Evolutionary conservation across 2,113 vertebrate genomes (phyloP).

Genomic region (Leuciscus idus): DNA sequence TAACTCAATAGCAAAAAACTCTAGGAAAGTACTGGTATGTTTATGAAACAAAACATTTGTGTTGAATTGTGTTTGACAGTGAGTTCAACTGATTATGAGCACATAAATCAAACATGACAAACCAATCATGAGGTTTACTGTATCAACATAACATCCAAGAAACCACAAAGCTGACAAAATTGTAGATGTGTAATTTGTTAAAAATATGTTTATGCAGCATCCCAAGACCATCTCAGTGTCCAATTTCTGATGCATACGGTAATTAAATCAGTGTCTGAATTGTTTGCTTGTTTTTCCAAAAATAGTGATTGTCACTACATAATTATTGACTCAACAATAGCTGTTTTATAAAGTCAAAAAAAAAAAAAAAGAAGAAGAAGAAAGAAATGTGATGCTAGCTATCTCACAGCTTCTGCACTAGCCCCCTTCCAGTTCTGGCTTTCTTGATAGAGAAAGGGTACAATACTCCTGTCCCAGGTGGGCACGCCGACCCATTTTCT

Average conservation of each 20-base stretch:
- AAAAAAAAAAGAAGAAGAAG: background rate
- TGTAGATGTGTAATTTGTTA: background rate
- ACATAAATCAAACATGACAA: conserved; percentile 18
- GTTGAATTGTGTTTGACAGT: conserved; percentile 34
- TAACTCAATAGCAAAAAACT: background rate
- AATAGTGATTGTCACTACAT: background rate
- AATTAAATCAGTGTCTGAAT: conserved; percentile 2
- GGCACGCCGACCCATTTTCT: conserved; percentile 72
- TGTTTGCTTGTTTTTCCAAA: conserved; percentile 4
- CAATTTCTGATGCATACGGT: background rate
- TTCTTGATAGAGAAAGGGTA: conserved; percentile 43
- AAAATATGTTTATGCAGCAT: conserved; percentile 25
- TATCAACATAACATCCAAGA: conserved; percentile 29
- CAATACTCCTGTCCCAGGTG: conserved; percentile 71
- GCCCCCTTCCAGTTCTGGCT: conserved; percentile 19
- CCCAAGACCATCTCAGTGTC: background rate
- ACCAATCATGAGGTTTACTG: conserved; percentile 34
- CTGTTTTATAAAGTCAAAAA: background rate
- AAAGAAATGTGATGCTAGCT: conserved; percentile 8
- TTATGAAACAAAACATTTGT: conserved; percentile 16
- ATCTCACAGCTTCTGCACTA: background rate
- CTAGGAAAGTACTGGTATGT: background rate
- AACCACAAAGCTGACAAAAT: conserved; percentile 25
- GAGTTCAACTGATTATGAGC: background rate
- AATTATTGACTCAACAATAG: background rate